Evolutionary conservation across 2,113 vertebrate species (phyloP), one percentile per base, ranked within the genome.

Genomic region (Ginglymostoma cirratum): DNA sequence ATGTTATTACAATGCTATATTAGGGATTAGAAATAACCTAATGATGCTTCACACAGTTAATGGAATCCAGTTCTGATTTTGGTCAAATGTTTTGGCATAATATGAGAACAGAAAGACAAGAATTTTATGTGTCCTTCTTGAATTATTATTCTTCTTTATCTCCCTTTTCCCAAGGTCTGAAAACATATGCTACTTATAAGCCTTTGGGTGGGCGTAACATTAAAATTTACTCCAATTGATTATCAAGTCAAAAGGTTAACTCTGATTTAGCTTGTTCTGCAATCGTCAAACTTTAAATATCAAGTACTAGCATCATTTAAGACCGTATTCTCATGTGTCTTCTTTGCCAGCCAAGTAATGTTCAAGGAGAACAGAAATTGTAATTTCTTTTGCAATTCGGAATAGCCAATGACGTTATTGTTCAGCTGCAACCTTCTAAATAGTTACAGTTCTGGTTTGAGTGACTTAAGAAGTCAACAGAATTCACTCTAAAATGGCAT

Each of bases 121-220:
- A 93, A 93, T 93, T 66, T 93, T 21, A 65, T 66, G 61, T 92
- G 55, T 92, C 19, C 27, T 14, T 52, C 14, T 92, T 92, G 61
- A 92, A 66, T 65, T 38, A 38, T 93, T 66, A 38, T 93, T 66
- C 15, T 66, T 66, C 61, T 19, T 38, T 38, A 93, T 38, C 89
- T 93, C n/a, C 89, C 5, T 38, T 93, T 93, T 34, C 65, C 61
- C 17, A 38, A 93, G 61, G 30, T 67, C 97, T 0, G 98, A 99
- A 96, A 98, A 96, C 0, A 98, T 96, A 97, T 23, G 96, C 97
- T 0, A 80, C 98, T 96, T 97, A 98, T 85, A 98, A 98, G 98
- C 42, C 72, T n/a, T n/a, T 66, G 17, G 6, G 38, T 66, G 27
- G 52, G 23, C 27, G 27, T 27, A 52, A 42, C 45, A 34, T 70